Conservation (phyloP, 2,888 invertebrate genomes). For the Acrocera orbiculus region DNA sequence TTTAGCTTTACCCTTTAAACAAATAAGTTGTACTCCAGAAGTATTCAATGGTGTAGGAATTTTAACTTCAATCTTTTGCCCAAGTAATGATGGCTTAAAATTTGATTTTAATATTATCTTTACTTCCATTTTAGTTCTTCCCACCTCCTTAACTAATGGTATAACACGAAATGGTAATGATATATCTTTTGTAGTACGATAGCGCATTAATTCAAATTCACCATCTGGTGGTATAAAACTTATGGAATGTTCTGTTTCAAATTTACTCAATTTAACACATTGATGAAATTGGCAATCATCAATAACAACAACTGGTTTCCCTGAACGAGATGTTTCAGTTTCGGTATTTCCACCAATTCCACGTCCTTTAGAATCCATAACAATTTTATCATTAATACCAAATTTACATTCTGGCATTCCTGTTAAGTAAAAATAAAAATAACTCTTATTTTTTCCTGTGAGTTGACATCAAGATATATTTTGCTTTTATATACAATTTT, state of each 20-base stretch:
- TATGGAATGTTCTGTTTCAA: slow-evolving; percentile 99
- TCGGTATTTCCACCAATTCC: slow-evolving; percentile 48
- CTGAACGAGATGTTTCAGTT: slow-evolving; percentile 70
- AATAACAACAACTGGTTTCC: slow-evolving; percentile 97
- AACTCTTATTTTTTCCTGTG: too few species aligned
- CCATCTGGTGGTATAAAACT: slow-evolving; percentile 99
- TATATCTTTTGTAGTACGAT: slow-evolving; percentile 98
- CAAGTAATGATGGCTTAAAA: slow-evolving; percentile 93
- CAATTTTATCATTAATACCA: slow-evolving; percentile 98
- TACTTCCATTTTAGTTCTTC: slow-evolving; percentile 98
- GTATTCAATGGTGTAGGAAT: slow-evolving; percentile 98
- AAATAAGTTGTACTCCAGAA: slow-evolving; percentile 95
- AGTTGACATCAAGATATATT: too few species aligned
- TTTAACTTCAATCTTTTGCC: slow-evolving; percentile 98
- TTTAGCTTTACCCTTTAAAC: slow-evolving; percentile 97
- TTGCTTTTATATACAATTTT: too few species aligned
- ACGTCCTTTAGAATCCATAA: slow-evolving; percentile 89
- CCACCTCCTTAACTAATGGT: slow-evolving; percentile 93
- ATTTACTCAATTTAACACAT: slow-evolving; percentile 98
- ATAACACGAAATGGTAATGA: slow-evolving; percentile 98
- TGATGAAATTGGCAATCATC: slow-evolving; percentile 99
- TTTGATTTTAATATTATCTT: slow-evolving; percentile 98
- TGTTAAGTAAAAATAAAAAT: slow-evolving; percentile 9
- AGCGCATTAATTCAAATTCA: slow-evolving; percentile 99
- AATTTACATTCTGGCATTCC: slow-evolving; percentile 99